These are phyloP conservation scores for Mantis religiosa DNA, from an alignment of 2,888 invertebrate genomes.

Conservation along the genomic window DNA sequence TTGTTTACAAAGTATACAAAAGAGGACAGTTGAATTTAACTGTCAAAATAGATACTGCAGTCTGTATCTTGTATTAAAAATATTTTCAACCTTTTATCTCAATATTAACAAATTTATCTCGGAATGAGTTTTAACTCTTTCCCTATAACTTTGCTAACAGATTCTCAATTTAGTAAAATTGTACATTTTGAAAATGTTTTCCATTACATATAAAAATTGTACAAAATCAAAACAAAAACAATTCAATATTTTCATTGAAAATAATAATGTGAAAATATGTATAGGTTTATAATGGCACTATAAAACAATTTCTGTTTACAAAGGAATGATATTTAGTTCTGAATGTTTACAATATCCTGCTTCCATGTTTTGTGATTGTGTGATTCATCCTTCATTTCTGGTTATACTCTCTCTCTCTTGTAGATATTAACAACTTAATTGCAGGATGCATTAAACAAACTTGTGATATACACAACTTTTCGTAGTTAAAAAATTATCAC, in stretches of 20 bases:
- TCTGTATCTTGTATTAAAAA: background rate
- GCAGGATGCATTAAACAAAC: background rate
- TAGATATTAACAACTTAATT: background rate
- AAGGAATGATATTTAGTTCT: background rate
- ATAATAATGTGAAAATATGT: background rate
- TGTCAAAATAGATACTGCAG: background rate
- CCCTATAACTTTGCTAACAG: background rate
- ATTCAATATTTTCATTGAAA: background rate
- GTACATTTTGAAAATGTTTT: background rate
- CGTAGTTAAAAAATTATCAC: constrained; percentile 2
- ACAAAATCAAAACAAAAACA: background rate
- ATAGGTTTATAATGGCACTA: background rate
- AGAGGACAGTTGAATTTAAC: too few relatives aligned
- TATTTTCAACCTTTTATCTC: background rate
- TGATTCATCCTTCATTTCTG: background rate
- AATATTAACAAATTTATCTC: background rate
- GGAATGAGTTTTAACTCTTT: background rate
- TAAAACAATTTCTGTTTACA: background rate
- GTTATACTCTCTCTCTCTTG: background rate
- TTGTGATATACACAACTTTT: background rate
- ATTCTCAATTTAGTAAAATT: background rate
- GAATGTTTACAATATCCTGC: background rate
- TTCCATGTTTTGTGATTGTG: background rate
- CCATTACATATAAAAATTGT: background rate
- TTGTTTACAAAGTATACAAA: background rate